Evolutionary conservation across 2,888 invertebrate species (phyloP).

Genomic region (Margaritifera margaritifera): DNA sequence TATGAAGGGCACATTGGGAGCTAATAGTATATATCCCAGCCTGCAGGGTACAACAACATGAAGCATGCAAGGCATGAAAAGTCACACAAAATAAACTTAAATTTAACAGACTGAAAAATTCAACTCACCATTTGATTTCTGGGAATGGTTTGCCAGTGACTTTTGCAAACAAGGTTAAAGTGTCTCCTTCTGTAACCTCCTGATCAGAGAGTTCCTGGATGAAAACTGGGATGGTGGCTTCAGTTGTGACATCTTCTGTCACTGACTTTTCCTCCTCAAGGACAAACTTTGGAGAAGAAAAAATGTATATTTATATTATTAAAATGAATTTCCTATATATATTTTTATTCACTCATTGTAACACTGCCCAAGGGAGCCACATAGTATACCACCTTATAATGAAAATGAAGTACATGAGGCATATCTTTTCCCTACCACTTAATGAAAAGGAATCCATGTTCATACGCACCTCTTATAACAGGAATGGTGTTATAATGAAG

Average conservation of each 20-base stretch:
- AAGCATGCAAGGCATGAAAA: neutral
- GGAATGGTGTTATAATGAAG: too few relatives aligned
- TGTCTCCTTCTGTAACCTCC: constrained; percentile 63
- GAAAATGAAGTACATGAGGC: too few relatives aligned
- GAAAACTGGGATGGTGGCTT: constrained; percentile 50
- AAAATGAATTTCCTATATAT: too few relatives aligned
- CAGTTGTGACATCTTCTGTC: constrained; percentile 35
- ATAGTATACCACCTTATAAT: too few relatives aligned
- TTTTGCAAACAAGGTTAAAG: constrained; percentile 66
- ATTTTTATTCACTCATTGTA: too few relatives aligned
- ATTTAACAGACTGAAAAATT: too few relatives aligned
- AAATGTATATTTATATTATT: neutral
- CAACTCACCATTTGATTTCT: constrained; percentile 80
- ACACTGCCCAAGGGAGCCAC: too few relatives aligned
- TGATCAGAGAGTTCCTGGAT: constrained; percentile 54
- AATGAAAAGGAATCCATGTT: too few relatives aligned
- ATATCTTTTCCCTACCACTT: too few relatives aligned
- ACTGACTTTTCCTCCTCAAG: constrained; percentile 36
- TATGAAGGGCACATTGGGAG: too few relatives aligned
- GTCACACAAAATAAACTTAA: constrained; percentile 1
- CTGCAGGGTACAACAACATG: neutral
- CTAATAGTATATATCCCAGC: too few relatives aligned
- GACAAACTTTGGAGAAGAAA: constrained; percentile 24
- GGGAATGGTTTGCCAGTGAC: constrained; percentile 72
- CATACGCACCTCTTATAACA: too few relatives aligned